Percentiles rank a stretch among this genome's conserved stretches.
Conservation (phyloP, 2,113 vertebrate species). For the Pomatostomus ruficeps region DNA sequence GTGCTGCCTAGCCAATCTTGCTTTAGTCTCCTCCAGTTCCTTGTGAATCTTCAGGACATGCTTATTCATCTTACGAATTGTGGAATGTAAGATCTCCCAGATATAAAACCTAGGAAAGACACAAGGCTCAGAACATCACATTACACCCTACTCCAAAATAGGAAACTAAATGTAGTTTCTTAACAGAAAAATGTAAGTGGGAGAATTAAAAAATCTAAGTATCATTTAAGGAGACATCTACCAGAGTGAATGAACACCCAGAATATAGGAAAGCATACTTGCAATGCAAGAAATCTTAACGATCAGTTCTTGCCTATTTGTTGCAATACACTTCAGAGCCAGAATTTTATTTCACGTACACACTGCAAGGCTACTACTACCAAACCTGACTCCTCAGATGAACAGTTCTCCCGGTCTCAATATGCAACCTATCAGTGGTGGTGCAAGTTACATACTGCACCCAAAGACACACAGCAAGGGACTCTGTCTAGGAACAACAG, state of each 20-base stretch:
- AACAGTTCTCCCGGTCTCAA: fast-evolving
- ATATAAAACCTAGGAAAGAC: conserved; percentile 82
- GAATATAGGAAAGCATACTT: background rate
- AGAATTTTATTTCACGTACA: background rate
- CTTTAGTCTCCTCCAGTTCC: conserved; percentile 93
- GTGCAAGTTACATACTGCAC: background rate
- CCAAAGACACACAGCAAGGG: background rate
- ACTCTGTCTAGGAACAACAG: background rate
- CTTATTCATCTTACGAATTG: conserved; percentile 98
- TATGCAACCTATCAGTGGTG: background rate
- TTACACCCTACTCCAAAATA: background rate
- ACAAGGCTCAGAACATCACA: background rate
- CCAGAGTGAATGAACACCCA: fast-evolving
- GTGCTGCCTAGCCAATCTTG: conserved; percentile 92
- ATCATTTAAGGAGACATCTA: background rate
- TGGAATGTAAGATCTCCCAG: conserved; percentile 98
- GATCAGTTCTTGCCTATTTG: background rate
- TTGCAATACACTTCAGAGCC: background rate
- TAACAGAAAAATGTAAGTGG: background rate
- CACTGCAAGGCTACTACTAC: background rate
- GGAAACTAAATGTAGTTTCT: background rate
- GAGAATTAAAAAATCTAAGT: background rate
- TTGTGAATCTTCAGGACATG: conserved; percentile 97
- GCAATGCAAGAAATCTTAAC: background rate
- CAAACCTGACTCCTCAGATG: background rate